Base-by-base conservation (phyloP, 1,140 invertebrate species). In the Vanessa tameamea region DNA sequence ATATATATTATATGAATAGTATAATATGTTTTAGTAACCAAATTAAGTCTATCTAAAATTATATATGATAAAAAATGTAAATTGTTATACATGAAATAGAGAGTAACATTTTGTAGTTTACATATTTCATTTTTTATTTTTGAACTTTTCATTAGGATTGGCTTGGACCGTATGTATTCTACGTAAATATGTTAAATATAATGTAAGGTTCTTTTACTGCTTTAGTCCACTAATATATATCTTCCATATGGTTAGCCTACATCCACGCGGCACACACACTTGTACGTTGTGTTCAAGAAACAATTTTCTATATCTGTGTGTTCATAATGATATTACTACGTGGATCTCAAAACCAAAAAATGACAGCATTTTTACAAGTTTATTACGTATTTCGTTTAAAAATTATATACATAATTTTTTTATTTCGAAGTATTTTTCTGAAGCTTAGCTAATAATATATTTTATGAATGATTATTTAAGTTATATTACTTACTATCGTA, bases 191-290 rank as follows among this genome's bases (percentile, higher is more conserved):
- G 7, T 43, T 14, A 8, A 53, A 16, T 53, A 50, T 50, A n/a
- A 12, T 50, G 0, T 15, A 31, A 31, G 26, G 26, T 50, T 50
- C 3, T 14, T 50, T 5, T n/a, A 50, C 6, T n/a, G 50, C 57
- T 61, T 31, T 6, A 26, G 23, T 61, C 57, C 26, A n/a, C 8
- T n/a, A 37, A 61, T 37, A 23, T 37, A 8, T 61, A n/a, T 12
- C n/a, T 15, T 61, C 12, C 2, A 61, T 1, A 61, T 71, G 69
- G 69, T 53, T 37, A 64, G 8, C 61, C 69, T 71, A 71, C 66
- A 68, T 64, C 31, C 64, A 72, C 66, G 68, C 48, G 59, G 31
- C 50, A 74, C 72, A 50, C 72, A 74, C 72, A 74, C 72, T 69
- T 26, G 47, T 0, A 47, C 15, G 51, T 14, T 7, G 9, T 55